Base-by-base conservation (phyloP, 2,888 invertebrate species). In the Fissipunctia ypsillon region DNA sequence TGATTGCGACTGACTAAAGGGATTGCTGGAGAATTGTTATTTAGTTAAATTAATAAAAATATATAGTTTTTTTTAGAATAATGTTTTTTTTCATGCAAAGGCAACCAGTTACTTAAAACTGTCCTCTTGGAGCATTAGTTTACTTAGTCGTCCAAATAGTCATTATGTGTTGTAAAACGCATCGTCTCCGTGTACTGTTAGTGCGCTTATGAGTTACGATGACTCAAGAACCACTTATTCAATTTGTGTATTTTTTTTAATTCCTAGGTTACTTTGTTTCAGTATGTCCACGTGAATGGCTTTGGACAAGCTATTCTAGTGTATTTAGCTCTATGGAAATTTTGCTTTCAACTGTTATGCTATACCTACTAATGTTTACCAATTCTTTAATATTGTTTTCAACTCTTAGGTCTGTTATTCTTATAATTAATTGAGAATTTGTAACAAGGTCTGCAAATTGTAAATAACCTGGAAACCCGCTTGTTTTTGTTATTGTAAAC, bases 401-500 rank as follows among this genome's bases (percentile, higher is more conserved):
- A 56, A 56, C 19, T n/a, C n/a, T n/a, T 56, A 25, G 25, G 52
- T 63, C 52, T 25, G 3, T 6, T 28, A 22, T 14, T 45, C 35
- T 22, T 25, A 14, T 14, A 45, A 52, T 59, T 28, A 4, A 41
- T n/a, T 25, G 28, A 14, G 10, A 67, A 52, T 43, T 16, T 1
- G 43, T 35, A 14, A 14, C 35, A n/a, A 59, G 14, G 1, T 28
- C 12, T 19, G 0, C 6, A 61, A 14, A 28, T 43, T 1, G 2
- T 28, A 48, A 41, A 66, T 35, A 16, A 12, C 14, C 12, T 59
- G 57, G 31, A 67, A 63, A 63, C 0, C 12, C 48, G 10, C 9
- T 61, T 54, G 43, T 63, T 57, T 63, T 41, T 73, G 41, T 74
- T 63, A n/a, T 45, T 76, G 38, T 48, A 16, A 80, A 35, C n/a